Conservation (phyloP, 2,888 invertebrate genomes). For the Phymatocera aterrima region DNA sequence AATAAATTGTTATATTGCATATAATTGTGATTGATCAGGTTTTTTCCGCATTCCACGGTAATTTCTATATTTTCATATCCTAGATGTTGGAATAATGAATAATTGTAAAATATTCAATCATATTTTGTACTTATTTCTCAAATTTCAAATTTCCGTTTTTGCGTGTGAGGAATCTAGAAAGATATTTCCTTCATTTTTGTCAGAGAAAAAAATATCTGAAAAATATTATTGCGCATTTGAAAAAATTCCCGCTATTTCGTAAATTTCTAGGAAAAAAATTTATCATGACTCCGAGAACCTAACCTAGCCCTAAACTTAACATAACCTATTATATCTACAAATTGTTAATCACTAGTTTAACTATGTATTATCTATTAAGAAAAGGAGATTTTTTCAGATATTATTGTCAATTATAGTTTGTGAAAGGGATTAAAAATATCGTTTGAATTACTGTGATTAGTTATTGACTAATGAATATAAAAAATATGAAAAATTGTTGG, state of each 20-base stretch:
- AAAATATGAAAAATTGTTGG: not conserved
- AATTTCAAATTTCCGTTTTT: too few relatives aligned
- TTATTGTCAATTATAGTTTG: not conserved
- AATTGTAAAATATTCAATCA: too few relatives aligned
- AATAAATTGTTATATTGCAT: constrained; percentile 34
- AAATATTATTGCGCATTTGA: too few relatives aligned
- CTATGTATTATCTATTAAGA: not conserved
- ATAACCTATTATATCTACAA: not conserved
- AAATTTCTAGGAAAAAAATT: too few relatives aligned
- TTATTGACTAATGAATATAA: not conserved
- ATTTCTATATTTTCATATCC: not conserved
- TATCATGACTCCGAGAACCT: too few relatives aligned
- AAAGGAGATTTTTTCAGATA: not conserved
- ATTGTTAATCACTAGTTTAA: not conserved
- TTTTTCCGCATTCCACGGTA: not conserved
- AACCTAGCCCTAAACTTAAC: too few relatives aligned
- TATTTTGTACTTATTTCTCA: too few relatives aligned
- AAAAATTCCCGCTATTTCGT: too few relatives aligned
- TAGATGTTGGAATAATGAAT: too few relatives aligned
- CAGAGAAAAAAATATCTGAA: too few relatives aligned
- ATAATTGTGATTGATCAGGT: not conserved
- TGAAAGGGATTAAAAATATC: not conserved
- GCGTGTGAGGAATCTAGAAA: too few relatives aligned
- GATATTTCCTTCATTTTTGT: too few relatives aligned
- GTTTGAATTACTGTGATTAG: not conserved